Evolutionary conservation across 92 coral and sea anemone genomes (phyloP).

Genomic region (Palythoa grandiflora): DNA sequence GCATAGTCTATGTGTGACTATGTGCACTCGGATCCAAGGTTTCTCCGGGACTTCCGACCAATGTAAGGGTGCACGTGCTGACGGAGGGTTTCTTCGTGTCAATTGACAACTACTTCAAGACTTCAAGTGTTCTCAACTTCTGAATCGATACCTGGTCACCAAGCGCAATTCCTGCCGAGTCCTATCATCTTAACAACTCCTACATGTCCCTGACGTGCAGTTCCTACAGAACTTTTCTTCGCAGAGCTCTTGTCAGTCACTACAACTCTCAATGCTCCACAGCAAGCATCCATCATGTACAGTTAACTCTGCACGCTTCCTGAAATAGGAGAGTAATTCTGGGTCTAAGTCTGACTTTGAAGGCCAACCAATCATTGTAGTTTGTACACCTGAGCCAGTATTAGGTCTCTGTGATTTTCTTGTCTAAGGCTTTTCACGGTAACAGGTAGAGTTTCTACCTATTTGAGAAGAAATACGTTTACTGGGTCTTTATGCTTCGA

Average conservation of each 20-base stretch:
- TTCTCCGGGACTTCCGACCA: neutral
- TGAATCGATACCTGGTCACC: too few species aligned
- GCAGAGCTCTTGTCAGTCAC: conserved; percentile 41
- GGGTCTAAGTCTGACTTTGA: conserved; percentile 22
- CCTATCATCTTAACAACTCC: neutral
- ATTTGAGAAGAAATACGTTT: conserved; percentile 7
- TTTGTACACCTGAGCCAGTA: conserved; percentile 39
- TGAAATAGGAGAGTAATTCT: conserved; percentile 35
- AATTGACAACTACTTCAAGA: neutral
- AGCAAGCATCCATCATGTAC: conserved; percentile 15
- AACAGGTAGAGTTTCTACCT: conserved; percentile 38
- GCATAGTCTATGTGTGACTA: too few species aligned
- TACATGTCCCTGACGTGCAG: neutral
- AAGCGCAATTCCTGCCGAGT: neutral
- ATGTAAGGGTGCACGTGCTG: neutral
- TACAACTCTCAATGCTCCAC: conserved; percentile 37
- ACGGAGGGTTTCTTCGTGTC: neutral
- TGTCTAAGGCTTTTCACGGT: conserved; percentile 26
- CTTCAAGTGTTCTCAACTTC: too few species aligned
- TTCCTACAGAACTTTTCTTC: conserved; percentile 2
- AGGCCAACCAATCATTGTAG: conserved; percentile 51
- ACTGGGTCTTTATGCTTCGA: neutral
- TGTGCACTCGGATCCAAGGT: too few species aligned
- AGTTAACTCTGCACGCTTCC: neutral
- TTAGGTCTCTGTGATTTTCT: conserved; percentile 30